Evolutionary conservation across 2,888 invertebrate species (phyloP), one percentile per base, ranked within the genome.

Genomic region (Rhaphigaster nebulosa): DNA sequence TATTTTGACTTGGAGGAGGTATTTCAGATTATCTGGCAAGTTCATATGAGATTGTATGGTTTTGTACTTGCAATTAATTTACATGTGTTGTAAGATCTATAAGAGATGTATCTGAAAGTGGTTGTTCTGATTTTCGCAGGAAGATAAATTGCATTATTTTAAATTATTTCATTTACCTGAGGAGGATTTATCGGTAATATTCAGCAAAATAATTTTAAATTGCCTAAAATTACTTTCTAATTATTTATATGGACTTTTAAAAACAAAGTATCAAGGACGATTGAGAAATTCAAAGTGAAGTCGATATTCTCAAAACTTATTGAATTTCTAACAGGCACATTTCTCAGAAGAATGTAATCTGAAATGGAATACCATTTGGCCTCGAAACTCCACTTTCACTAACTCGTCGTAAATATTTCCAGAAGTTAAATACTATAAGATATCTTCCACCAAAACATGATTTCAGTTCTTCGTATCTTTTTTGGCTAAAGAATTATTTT

Each of bases 271-370:
- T 76, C 34, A 6, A 10, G 34, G 10, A 8, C 29, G 34, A 38
- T 38, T 34, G 20, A 76, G 34, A 38, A 76, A 76, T 70, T 5
- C 18, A 5, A 6, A 29, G 2, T 29, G 6, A 2, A 60, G 70
- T 18, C 34, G 34, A 38, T 20, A 38, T 76, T 76, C 70, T 76
- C 20, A 23, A 20, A 76, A 76, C 70, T 38, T 34, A 20, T 76
- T 76, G 70, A 34, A 76, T 76, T 76, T 34, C 38, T 76, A 23
- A 76, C 8, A 38, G n/a, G 15, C 34, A 76, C 34, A 38, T 76
- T 76, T 76, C 70, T 76, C 23, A 76, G 70, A 65, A 65, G 60
- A 76, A 76, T 29, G n/a, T 23, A 34, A 76, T 76, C 70, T 20
- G 34, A 38, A 38, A 76, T 38, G 29, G 29, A 15, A 65, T 15